Conservation (phyloP, 2,113 vertebrate species). For the Leucopsar rothschildi region DNA sequence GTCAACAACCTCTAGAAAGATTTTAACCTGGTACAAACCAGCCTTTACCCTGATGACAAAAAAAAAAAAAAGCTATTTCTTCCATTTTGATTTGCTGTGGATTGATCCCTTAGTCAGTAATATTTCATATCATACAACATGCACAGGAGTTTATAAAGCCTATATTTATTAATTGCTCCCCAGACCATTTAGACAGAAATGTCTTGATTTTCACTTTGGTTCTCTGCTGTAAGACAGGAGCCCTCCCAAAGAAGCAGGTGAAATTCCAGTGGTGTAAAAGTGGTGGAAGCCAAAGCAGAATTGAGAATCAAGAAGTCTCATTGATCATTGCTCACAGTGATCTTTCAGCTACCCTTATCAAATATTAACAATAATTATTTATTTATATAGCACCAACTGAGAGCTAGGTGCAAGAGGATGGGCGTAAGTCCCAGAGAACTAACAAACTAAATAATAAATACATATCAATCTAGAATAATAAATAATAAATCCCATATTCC, state of each 20-base stretch:
- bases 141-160: background rate
- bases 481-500: constrained; percentile 51
- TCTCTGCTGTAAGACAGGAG: background rate
- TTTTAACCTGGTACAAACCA: background rate
- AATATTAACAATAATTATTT: constrained; percentile 62
- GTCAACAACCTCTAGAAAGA: background rate
- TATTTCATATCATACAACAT: background rate
- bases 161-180: background rate
- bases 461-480: constrained; percentile 59
- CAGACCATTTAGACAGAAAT: background rate
- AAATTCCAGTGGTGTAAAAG: background rate
- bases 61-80: background rate
- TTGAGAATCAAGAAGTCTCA: background rate
- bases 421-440: background rate
- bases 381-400: constrained; percentile 45
- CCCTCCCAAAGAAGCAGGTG: background rate
- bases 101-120: background rate
- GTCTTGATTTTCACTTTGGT: background rate
- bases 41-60: background rate
- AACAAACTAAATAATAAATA: constrained; percentile 67
- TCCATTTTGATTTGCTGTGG: background rate
- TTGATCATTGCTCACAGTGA: constrained; percentile 31
- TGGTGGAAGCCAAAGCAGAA: background rate
- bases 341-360: constrained; percentile 46
- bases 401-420: constrained; percentile 21